Conservation (phyloP, 2,888 invertebrate species). For the Frankliniella fusca region DNA sequence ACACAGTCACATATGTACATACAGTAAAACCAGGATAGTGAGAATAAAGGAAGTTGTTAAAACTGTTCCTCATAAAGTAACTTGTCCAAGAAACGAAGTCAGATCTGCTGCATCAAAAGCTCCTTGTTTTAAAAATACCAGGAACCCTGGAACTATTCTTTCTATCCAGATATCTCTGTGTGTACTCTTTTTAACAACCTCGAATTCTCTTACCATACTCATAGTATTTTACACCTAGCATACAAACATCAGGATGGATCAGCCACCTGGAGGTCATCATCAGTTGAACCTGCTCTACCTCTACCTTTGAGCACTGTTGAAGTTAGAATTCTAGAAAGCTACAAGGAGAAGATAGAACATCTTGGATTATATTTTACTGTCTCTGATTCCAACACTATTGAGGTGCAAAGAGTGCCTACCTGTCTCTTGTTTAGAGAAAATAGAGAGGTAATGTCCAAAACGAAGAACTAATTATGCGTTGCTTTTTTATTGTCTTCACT, state of each 20-base stretch:
- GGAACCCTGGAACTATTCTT: too few relatives aligned
- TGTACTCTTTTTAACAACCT: too few relatives aligned
- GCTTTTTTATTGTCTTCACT: neutral
- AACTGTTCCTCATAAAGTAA: too few relatives aligned
- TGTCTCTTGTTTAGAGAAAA: slow-evolving; percentile 57
- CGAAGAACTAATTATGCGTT: too few relatives aligned
- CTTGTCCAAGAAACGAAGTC: too few relatives aligned
- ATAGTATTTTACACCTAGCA: slow-evolving; percentile 46
- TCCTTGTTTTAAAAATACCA: too few relatives aligned
- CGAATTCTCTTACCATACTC: slow-evolving; percentile 1
- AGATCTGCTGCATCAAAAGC: too few relatives aligned
- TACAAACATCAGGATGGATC: slow-evolving; percentile 47
- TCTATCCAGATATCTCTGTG: too few relatives aligned
- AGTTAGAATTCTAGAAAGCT: slow-evolving; percentile 53
- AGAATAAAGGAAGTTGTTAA: too few relatives aligned
- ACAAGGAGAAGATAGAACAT: slow-evolving; percentile 53
- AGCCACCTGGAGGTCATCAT: slow-evolving; percentile 35
- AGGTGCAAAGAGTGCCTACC: slow-evolving; percentile 57
- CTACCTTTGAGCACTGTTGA: slow-evolving; percentile 49
- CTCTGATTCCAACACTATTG: slow-evolving; percentile 48
- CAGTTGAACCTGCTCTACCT: slow-evolving; percentile 41
- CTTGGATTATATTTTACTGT: slow-evolving; percentile 57
- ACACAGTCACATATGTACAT: too few relatives aligned
- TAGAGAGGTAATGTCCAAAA: slow-evolving; percentile 52
- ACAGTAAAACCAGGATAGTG: too few relatives aligned